phyloP scores from a whole-genome alignment of 1,140 invertebrate species.

The Drosophila orosa region DNA sequence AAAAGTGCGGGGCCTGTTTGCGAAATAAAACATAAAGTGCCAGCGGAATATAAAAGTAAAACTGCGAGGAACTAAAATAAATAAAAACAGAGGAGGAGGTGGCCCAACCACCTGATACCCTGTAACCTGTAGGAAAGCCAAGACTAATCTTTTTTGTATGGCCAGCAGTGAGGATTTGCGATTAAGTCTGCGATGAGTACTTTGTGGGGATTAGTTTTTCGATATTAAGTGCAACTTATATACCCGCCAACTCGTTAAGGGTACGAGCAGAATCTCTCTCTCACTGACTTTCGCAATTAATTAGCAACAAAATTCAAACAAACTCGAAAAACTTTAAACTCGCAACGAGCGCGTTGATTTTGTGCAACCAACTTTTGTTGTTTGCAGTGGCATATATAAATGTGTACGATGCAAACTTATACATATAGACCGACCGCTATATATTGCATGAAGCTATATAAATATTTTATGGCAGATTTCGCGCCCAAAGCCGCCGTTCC shows the following conservation, averaged over 20 bases:
- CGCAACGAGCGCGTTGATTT: slow-evolving; percentile 65
- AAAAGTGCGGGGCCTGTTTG: slow-evolving; percentile 31
- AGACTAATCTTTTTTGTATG: neutral
- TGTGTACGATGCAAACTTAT: slow-evolving; percentile 5
- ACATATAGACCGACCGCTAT: slow-evolving; percentile 26
- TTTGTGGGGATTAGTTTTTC: neutral
- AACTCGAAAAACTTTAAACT: slow-evolving; percentile 65
- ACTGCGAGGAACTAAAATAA: slow-evolving; percentile 34
- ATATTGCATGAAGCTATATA: slow-evolving; percentile 43
- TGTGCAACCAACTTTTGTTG: slow-evolving; percentile 56
- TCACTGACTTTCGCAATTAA: slow-evolving; percentile 74
- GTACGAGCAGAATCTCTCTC: slow-evolving; percentile 23
- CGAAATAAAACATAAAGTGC: slow-evolving; percentile 61
- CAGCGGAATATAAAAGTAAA: slow-evolving; percentile 39
- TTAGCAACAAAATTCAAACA: slow-evolving; percentile 82
- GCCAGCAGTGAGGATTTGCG: neutral
- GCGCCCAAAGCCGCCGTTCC: slow-evolving; percentile 47
- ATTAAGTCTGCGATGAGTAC: neutral
- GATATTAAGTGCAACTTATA: slow-evolving; percentile 1
- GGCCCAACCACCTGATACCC: slow-evolving; percentile 2
- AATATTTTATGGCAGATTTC: slow-evolving; percentile 79
- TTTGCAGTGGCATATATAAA: slow-evolving; percentile 57
- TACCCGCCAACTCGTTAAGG: slow-evolving; percentile 9
- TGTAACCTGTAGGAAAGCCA: neutral
- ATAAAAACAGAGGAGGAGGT: neutral